Evolutionary conservation across 2,888 invertebrate species (phyloP), one percentile per base, ranked within the genome.

Genomic region (Leptopilina syphax): DNA sequence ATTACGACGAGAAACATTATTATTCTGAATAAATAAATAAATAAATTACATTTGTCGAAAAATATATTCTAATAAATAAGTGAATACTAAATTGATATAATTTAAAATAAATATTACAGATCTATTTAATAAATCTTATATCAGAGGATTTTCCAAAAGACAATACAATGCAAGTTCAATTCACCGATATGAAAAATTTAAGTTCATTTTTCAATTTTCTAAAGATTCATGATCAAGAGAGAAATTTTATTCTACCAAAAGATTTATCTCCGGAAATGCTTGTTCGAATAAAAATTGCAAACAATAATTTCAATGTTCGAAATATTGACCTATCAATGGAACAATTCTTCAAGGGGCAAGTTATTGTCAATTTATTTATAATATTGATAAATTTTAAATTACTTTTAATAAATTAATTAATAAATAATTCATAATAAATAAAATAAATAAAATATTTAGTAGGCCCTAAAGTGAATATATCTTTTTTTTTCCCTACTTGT

Each of bases 291-390:
- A 82, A 78, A 77, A 80, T 90, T 13, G 81, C 76, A 18, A 50
- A 65, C 1, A 68, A 79, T 63, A 84, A 88, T 34, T 1, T 73
- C 0, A 91, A 91, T 78, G 81, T 91, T 77, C 81, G 63, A 47
- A 87, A 80, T 50, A 78, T 87, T 68, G 85, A 90, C 27, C 78
- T 88, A 34, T 78, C 86, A 7, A 76, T 86, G 6, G 84, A 85
- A 0, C 82, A 81, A 77, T 86, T 90, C 77, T 90, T 90, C 60
- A 81, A 80, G 77, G 85, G 87, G 90, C 90, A 82, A 87, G 77
- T 77, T 76, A 3, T 50, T 50, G 50, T 50, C 12, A 18, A 50
- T 50, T 50, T 50, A 12, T 50, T 50, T 50, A 44, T 50, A 44
- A 44, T 10, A 50, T 18, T 47, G 10, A 65, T 10, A 65, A 27